These are phyloP conservation scores for Choloepus didactylus DNA, from an alignment of 2,797 vertebrate species.

Conservation along the genomic window DNA sequence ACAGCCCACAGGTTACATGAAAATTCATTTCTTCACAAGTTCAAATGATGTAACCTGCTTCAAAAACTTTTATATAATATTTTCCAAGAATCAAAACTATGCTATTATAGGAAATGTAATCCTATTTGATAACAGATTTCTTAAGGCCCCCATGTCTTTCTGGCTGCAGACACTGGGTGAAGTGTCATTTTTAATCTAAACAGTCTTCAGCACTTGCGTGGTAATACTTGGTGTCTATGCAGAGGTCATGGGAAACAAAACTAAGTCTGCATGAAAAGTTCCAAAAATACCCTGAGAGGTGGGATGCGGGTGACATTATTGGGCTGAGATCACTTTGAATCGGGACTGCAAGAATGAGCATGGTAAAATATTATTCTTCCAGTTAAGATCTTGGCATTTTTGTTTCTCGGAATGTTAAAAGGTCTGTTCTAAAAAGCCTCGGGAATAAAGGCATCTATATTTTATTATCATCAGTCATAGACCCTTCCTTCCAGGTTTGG, in stretches of 20 bases:
- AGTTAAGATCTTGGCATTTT: not conserved
- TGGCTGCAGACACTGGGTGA: not conserved
- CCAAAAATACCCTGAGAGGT: not conserved
- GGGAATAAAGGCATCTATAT: not conserved
- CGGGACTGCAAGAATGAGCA: not conserved
- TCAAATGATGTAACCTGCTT: slow-evolving; percentile 34
- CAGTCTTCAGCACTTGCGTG: not conserved
- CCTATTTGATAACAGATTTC: not conserved
- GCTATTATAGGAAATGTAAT: slow-evolving; percentile 50
- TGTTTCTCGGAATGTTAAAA: slow-evolving; percentile 12
- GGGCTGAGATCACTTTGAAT: not conserved
- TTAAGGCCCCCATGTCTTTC: not conserved
- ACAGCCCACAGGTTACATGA: not conserved
- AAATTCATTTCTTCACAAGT: slow-evolving; percentile 57
- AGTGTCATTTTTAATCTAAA: slow-evolving; percentile 12
- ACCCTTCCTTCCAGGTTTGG: not conserved
- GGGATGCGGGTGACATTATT: not conserved
- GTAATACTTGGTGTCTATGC: not conserved
- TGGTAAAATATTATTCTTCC: not conserved
- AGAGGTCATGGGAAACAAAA: slow-evolving; percentile 23
- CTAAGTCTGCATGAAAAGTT: not conserved
- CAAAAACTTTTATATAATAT: slow-evolving; percentile 56
- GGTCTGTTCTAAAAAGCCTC: not conserved
- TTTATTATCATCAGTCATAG: slow-evolving; percentile 40
- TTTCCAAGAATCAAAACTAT: slow-evolving; percentile 48